Evolutionary conservation across 2,113 vertebrate genomes (phyloP).

Genomic region (Triplophysa siluroides): DNA sequence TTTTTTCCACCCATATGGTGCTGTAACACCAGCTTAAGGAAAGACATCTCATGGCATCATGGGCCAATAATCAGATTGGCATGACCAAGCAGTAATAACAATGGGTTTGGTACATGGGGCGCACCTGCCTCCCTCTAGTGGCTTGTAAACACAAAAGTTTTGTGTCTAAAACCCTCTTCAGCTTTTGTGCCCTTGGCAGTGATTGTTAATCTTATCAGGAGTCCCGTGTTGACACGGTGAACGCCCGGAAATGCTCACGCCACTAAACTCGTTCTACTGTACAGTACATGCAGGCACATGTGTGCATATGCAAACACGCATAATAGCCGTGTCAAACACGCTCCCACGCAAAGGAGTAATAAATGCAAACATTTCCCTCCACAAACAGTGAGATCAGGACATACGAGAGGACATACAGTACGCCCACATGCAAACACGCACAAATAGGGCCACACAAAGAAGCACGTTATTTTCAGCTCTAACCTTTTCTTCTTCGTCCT

Average conservation of each 20-base stretch:
- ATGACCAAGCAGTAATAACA: constrained; percentile 48
- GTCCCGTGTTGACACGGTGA: too few relatives aligned
- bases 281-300: constrained; percentile 1
- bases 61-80: constrained; percentile 39
- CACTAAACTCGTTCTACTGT: constrained; percentile 3
- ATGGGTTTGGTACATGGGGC: neutral
- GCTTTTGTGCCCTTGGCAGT: too few relatives aligned
- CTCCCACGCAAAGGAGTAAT: constrained; percentile 7
- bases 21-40: constrained; percentile 47
- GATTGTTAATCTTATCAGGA: too few relatives aligned
- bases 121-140: constrained; percentile 43
- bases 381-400: constrained; percentile 24
- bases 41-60: constrained; percentile 31
- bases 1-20: constrained; percentile 3
- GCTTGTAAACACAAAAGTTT: neutral
- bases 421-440: constrained; percentile 13
- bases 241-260: constrained; percentile 7
- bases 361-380: constrained; percentile 37
- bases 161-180: too few relatives aligned
- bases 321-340: constrained; percentile 21
- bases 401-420: constrained; percentile 13
- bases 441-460: constrained; percentile 16
- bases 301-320: constrained; percentile 15
- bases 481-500: neutral
- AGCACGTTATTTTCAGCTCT: neutral